phyloP scores from a whole-genome alignment of 2,797 vertebrate species.

The Phalloptychus januarius region DNA sequence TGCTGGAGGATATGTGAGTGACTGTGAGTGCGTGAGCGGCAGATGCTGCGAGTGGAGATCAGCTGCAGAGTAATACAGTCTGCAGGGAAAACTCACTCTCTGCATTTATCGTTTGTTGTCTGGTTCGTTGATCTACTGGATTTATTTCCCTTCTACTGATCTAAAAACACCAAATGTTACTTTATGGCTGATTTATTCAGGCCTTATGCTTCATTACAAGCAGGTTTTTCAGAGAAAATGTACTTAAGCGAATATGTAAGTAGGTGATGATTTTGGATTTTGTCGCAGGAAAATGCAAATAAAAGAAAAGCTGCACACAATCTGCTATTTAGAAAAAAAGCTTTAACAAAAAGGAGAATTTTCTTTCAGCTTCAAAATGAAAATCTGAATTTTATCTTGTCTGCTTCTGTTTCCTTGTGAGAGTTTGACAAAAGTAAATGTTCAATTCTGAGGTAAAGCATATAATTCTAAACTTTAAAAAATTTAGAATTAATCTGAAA shows the following conservation, averaged over 20 bases:
- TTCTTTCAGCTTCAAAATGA: not conserved
- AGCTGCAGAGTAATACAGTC: conserved; percentile 26
- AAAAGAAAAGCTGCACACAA: not conserved
- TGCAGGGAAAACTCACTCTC: conserved; percentile 28
- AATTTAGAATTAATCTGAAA: too few species aligned
- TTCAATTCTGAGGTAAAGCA: not conserved
- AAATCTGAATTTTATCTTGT: not conserved
- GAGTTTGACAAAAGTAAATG: not conserved
- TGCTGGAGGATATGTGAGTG: conserved; percentile 23
- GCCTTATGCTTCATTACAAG: conserved; percentile 30
- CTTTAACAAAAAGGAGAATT: not conserved
- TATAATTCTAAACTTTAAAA: too few species aligned
- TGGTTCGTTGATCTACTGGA: conserved; percentile 41
- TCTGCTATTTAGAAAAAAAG: not conserved
- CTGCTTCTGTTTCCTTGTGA: conserved; percentile 1
- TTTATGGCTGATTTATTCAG: conserved; percentile 32
- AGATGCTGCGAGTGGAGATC: conserved; percentile 43
- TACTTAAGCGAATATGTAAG: not conserved
- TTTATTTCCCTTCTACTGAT: conserved; percentile 36
- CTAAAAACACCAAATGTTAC: conserved; percentile 20
- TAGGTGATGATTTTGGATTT: not conserved
- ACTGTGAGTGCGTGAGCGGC: conserved; percentile 23
- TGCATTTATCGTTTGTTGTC: conserved; percentile 38
- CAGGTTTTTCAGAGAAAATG: not conserved
- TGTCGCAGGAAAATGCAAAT: not conserved